phyloP scores from a whole-genome alignment of 1,140 invertebrate species.

The Drosophila oshimai region DNA sequence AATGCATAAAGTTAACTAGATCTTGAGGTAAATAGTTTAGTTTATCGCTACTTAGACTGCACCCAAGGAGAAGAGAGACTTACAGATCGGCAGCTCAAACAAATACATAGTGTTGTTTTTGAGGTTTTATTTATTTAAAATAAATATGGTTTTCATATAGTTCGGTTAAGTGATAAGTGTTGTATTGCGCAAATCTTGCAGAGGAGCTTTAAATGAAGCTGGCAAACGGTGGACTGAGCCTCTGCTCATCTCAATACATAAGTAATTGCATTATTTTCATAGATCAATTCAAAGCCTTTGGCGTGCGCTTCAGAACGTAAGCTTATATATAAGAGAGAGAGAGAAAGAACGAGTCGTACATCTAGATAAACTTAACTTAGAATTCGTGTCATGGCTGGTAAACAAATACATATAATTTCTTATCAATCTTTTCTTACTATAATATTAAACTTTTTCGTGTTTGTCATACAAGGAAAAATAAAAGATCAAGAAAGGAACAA shows the following conservation, averaged over 20 bases:
- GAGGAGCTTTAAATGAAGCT: slow-evolving; percentile 42
- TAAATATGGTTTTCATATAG: slow-evolving; percentile 54
- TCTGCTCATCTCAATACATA: slow-evolving; percentile 42
- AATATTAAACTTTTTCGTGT: neutral
- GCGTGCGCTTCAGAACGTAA: slow-evolving; percentile 61
- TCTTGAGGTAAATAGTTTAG: slow-evolving; percentile 19
- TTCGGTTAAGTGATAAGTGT: slow-evolving; percentile 32
- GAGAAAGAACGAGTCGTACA: slow-evolving; percentile 26
- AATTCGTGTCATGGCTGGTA: slow-evolving; percentile 43
- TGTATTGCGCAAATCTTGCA: slow-evolving; percentile 19
- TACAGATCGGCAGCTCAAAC: slow-evolving; percentile 38
- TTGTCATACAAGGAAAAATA: neutral
- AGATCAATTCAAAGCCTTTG: slow-evolving; percentile 57
- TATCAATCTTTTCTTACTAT: neutral
- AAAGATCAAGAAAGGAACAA: neutral
- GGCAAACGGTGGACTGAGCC: slow-evolving; percentile 40
- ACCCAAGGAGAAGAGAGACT: slow-evolving; percentile 7
- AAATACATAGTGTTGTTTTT: slow-evolving; percentile 73
- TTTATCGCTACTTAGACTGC: slow-evolving; percentile 24
- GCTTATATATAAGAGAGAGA: slow-evolving; percentile 22
- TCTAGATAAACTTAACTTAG: slow-evolving; percentile 61
- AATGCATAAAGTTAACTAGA: slow-evolving; percentile 43
- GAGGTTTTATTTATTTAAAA: slow-evolving; percentile 71
- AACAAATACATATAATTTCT: slow-evolving; percentile 31
- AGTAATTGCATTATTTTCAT: slow-evolving; percentile 21